These are phyloP conservation scores for Galeruca laticollis DNA, from an alignment of 2,888 invertebrate genomes.

Conservation along the genomic window DNA sequence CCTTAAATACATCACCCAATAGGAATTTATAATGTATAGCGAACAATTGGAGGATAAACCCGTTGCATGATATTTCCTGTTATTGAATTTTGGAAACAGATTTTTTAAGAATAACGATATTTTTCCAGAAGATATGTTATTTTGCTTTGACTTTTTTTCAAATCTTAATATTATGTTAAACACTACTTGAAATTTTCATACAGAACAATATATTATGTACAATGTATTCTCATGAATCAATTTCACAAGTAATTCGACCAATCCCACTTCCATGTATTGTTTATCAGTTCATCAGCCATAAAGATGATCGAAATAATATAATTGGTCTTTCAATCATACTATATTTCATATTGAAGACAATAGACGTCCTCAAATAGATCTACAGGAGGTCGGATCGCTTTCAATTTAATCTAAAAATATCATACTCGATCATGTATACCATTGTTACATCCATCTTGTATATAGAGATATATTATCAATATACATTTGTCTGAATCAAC, in stretches of 20 bases:
- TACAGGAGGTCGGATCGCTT: slow-evolving; percentile 23
- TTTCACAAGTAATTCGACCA: neutral
- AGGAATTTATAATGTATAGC: too few species aligned
- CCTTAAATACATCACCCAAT: too few species aligned
- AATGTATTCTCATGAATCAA: neutral
- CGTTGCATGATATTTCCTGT: too few species aligned
- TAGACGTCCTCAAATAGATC: slow-evolving; percentile 14
- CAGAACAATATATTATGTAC: neutral
- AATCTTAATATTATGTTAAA: too few species aligned
- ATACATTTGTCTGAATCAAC: slow-evolving; percentile 38
- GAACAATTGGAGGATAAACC: too few species aligned
- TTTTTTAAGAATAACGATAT: too few species aligned
- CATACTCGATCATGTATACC: slow-evolving; percentile 8
- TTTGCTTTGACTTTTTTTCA: too few species aligned
- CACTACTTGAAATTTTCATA: neutral
- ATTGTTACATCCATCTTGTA: slow-evolving; percentile 22
- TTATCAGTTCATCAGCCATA: neutral
- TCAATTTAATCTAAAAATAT: slow-evolving; percentile 25
- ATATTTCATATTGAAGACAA: slow-evolving; percentile 27
- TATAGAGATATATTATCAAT: slow-evolving; percentile 14
- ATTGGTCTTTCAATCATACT: slow-evolving; percentile 25
- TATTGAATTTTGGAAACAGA: too few species aligned
- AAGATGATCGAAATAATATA: slow-evolving; percentile 20
- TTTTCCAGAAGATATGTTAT: too few species aligned
- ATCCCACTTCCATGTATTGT: neutral